Evolutionary conservation across 2,113 vertebrate genomes (phyloP).

Genomic region (Chroicocephalus ridibundus): DNA sequence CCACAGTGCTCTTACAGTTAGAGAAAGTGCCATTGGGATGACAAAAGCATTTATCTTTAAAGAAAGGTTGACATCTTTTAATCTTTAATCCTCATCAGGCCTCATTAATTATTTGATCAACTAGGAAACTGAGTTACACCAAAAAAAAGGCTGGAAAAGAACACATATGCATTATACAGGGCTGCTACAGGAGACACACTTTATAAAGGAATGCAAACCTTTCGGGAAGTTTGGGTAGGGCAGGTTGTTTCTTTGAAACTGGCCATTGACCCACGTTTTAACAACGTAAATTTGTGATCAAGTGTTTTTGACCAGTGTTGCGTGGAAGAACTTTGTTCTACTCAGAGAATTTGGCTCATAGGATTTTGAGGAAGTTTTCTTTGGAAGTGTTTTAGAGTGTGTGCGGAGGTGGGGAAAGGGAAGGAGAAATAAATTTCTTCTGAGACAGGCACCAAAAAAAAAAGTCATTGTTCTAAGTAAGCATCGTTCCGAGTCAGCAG

Average conservation of each 20-base stretch:
- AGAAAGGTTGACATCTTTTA: background rate
- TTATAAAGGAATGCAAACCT: background rate
- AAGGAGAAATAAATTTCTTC: background rate
- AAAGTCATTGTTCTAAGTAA: background rate
- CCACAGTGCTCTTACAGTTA: background rate
- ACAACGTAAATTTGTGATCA: background rate
- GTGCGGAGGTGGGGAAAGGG: background rate
- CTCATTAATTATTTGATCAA: background rate
- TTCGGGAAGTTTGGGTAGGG: background rate
- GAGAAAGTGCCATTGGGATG: background rate
- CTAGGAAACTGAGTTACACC: background rate
- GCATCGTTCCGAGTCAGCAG: background rate
- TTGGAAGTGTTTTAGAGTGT: background rate
- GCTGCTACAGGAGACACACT: background rate
- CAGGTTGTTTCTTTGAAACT: background rate
- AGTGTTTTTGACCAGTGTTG: background rate
- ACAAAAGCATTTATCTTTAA: conserved; percentile 22
- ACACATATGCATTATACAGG: background rate
- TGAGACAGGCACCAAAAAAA: background rate
- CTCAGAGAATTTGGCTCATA: background rate
- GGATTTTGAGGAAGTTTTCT: background rate
- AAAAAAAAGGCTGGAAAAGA: background rate
- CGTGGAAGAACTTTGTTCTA: background rate
- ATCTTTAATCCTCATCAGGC: background rate
- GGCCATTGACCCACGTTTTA: background rate